Conservation (phyloP, 2,113 vertebrate genomes). For the Istiophorus platypterus region DNA sequence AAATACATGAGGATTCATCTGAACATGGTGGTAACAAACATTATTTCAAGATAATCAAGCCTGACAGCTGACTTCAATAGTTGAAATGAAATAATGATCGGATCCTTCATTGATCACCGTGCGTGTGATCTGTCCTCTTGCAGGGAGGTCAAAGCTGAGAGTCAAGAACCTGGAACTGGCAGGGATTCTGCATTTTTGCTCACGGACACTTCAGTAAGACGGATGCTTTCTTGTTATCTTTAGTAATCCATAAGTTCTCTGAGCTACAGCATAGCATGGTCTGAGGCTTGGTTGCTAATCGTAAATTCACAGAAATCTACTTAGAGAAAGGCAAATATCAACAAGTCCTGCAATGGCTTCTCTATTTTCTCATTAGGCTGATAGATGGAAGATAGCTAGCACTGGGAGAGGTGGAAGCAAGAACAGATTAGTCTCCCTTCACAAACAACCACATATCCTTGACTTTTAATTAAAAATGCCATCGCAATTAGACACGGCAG, state of each 20-base stretch:
- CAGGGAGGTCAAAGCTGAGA: conserved; percentile 58
- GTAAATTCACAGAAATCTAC: conserved; percentile 79
- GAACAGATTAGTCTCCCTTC: conserved; percentile 85
- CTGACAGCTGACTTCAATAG: conserved; percentile 29
- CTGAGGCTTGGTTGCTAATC: conserved; percentile 75
- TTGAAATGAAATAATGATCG: conserved; percentile 57
- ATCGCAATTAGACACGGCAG: conserved; percentile 87
- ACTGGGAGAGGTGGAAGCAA: conserved; percentile 75
- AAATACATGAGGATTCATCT: background rate
- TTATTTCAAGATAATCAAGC: conserved; percentile 31
- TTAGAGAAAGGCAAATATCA: conserved; percentile 83
- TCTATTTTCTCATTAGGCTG: conserved; percentile 85
- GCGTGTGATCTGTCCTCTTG: conserved; percentile 47
- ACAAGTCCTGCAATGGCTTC: conserved; percentile 81
- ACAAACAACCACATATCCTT: conserved; percentile 87
- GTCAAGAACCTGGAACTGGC: conserved; percentile 46
- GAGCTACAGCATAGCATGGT: conserved; percentile 59
- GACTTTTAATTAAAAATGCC: conserved; percentile 90
- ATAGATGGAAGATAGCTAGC: conserved; percentile 84
- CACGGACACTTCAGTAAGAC: conserved; percentile 54
- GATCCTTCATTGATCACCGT: conserved; percentile 63
- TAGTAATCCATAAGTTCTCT: conserved; percentile 73
- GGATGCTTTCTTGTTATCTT: conserved; percentile 74
- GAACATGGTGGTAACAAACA: conserved; percentile 3
- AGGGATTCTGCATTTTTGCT: conserved; percentile 58